These are phyloP conservation scores for Melanerpes aurifrons DNA, from an alignment of 2,113 vertebrate species.

Conservation along the genomic window DNA sequence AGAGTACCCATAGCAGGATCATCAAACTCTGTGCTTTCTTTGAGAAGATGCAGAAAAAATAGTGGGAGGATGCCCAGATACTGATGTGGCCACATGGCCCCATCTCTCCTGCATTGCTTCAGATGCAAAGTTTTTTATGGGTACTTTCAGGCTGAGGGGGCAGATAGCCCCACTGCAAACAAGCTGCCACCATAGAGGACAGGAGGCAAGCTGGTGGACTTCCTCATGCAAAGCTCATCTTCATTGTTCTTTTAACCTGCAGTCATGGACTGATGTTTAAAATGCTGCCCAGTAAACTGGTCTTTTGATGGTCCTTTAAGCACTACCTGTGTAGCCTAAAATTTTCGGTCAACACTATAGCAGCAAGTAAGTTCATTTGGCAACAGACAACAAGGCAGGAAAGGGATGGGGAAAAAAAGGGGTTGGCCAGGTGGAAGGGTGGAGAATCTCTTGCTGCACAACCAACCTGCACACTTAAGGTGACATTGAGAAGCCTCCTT, in stretches of 20 bases:
- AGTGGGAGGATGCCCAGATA: rapidly evolving
- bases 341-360: rapidly evolving
- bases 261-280: rapidly evolving
- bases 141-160: background rate
- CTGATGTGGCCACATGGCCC: rapidly evolving
- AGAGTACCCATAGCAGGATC: rapidly evolving
- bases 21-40: background rate
- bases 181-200: background rate
- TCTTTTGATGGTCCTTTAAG: background rate
- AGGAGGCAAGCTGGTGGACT: background rate
- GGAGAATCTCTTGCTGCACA: background rate
- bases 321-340: background rate
- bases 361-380: background rate
- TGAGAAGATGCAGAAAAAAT: background rate
- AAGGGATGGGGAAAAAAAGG: background rate
- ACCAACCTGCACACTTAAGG: background rate
- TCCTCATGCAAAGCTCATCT: background rate
- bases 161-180: background rate
- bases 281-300: rapidly evolving
- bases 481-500: background rate
- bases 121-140: background rate
- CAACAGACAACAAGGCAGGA: background rate
- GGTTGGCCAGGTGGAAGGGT: background rate
- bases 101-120: background rate
- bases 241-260: background rate